Base-by-base conservation (phyloP, 1,140 invertebrate genomes). In the Arctopsyche grandis region DNA sequence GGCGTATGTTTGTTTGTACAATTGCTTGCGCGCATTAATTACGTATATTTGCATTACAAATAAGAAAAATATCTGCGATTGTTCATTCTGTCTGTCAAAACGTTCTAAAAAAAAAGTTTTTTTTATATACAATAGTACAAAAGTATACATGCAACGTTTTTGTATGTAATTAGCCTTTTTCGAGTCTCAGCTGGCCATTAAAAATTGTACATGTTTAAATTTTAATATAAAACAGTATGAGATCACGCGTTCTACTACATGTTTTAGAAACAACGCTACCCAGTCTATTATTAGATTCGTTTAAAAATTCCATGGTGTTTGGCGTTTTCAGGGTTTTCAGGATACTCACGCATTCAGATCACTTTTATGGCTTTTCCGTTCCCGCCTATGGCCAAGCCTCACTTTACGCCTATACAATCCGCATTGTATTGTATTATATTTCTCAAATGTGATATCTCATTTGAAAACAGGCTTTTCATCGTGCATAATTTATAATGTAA, bases 301-400 rank as follows among this genome's bases (percentile, higher is more conserved):
- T n/a, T n/a, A n/a, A n/a, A n/a, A n/a, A n/a, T n/a, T n/a, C n/a
- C n/a, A n/a, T n/a, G 29, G 7, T 38, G 29, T 1, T 38, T 38
- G 1, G 29, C 29, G 29, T 38, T 38, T 38, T 7, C 29, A 38
- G 26, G 66, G 76, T 77, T 77, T 77, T 26, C 26, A 21, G 19
- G 19, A 24, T 63, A 29, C 60, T 29, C 60, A 77, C 76, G 22
- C 76, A 58, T 82, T 82, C 77, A 82, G 58, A 80, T 82, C 79
- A 80, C 81, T 82, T 82, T 82, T 82, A 82, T 69, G 81, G 58
- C 74, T 52, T 63, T 76, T 22, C 29, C 7, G 52, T 19, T 76
- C 58, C 24, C 52, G 19, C 21, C 69, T 38, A 44, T 44, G 44
- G 44, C 44, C 69, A 46, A 74, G 21, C 73, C 79, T 75, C 44